These are phyloP conservation scores for Polia nebulosa DNA, from an alignment of 2,888 invertebrate species.

Conservation along the genomic window DNA sequence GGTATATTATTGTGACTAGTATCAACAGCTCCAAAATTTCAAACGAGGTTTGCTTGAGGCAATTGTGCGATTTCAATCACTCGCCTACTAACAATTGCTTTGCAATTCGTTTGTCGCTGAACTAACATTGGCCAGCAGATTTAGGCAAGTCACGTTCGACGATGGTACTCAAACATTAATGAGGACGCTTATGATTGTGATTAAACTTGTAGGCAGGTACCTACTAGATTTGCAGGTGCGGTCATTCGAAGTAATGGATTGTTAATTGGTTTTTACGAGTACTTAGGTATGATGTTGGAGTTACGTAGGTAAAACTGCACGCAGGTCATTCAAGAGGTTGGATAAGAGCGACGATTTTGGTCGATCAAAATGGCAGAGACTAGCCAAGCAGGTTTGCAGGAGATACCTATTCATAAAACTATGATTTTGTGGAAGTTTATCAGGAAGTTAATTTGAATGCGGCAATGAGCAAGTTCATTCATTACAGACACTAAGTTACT, in stretches of 20 bases:
- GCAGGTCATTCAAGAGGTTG: too few species aligned
- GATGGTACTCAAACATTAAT: conserved; percentile 48
- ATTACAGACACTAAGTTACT: too few species aligned
- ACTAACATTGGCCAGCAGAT: conserved; percentile 35
- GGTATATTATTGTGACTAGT: background rate
- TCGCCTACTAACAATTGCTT: conserved; percentile 40
- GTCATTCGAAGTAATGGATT: background rate
- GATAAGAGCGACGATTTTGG: background rate
- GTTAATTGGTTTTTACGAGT: conserved; percentile 5
- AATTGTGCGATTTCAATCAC: conserved; percentile 46
- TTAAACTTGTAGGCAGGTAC: conserved; percentile 4
- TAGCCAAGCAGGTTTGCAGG: too few species aligned
- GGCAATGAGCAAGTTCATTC: too few species aligned
- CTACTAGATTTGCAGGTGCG: conserved; percentile 38
- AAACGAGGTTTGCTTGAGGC: conserved; percentile 27
- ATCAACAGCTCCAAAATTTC: conserved; percentile 21
- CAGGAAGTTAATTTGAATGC: too few species aligned
- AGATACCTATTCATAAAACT: too few species aligned
- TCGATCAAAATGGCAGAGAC: too few species aligned
- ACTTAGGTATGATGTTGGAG: background rate
- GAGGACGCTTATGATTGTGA: conserved; percentile 49
- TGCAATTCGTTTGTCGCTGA: conserved; percentile 42
- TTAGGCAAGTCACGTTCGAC: conserved; percentile 55
- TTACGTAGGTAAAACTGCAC: too few species aligned
- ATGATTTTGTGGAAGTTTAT: too few species aligned